A percentile compares a stretch with the other conserved stretches of the same genome.
phyloP scores from a whole-genome alignment of 2,797 vertebrate species.

The Sebastes iracundus region DNA sequence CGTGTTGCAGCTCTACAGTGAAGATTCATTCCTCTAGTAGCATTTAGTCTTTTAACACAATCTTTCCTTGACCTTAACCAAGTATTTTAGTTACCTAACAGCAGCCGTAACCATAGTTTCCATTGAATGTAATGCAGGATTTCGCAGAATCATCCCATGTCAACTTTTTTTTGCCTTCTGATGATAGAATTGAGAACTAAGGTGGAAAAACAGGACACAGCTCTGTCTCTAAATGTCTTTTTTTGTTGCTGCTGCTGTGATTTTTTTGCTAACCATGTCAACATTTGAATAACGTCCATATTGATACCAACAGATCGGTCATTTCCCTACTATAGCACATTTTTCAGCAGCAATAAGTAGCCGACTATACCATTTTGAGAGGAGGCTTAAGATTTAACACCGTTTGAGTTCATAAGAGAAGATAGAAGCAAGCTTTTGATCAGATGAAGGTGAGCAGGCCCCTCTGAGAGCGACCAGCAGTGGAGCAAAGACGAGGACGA shows the following conservation, averaged over 20 bases:
- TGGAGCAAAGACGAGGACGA: constrained; percentile 3
- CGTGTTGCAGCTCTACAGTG: too few relatives aligned
- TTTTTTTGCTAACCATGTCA: not conserved
- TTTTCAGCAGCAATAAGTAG: not conserved
- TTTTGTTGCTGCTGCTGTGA: not conserved
- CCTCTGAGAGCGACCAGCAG: constrained; percentile 12
- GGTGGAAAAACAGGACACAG: not conserved
- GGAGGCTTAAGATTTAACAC: not conserved
- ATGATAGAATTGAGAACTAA: not conserved
- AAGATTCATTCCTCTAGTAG: not conserved
- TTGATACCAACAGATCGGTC: not conserved
- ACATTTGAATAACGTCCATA: not conserved
- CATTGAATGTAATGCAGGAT: not conserved
- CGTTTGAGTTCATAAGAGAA: not conserved
- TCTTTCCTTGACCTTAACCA: not conserved
- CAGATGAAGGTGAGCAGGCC: constrained; percentile 20
- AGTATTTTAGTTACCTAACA: not conserved
- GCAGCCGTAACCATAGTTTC: not conserved
- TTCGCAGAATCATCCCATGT: too few relatives aligned
- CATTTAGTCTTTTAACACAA: not conserved
- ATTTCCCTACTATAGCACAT: not conserved
- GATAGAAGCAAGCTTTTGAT: constrained; percentile 16
- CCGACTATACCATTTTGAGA: not conserved
- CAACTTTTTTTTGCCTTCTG: not conserved
- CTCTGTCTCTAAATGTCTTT: not conserved